Base-by-base conservation (phyloP, 2,113 vertebrate species). In the Suncus etruscus region DNA sequence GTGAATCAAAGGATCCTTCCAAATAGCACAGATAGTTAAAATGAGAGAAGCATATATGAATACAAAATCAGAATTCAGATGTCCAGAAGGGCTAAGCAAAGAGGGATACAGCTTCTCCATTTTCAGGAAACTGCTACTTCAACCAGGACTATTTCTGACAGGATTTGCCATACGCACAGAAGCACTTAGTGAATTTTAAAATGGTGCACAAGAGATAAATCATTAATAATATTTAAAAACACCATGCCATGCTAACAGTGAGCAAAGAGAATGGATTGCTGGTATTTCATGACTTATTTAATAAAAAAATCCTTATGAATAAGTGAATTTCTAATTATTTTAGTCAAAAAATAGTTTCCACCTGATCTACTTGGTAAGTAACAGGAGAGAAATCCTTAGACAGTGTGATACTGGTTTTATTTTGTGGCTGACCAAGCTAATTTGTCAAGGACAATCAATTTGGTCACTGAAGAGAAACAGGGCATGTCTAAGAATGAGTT, bases 391-490 rank as follows among this genome's bases (percentile, higher is more conserved):
- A 91, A 66, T 90, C 48, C 50, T 73, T 58, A 93, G 86, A 83
- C 63, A 39, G 8, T 24, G 3, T 54, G n/a, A 82, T 84, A 15
- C 75, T 88, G 8, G n/a, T 1, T 68, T 31, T 92, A 69, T 90
- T 95, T 94, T 94, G 87, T 94, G 58, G 83, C 77, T 94, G 86
- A 93, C 86, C 69, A 92, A 45, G 74, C 22, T 95, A 94, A 96
- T 94, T 95, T 95, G 83, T 92, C 83, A 93, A 93, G 83, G 79
- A 74, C 86, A 94, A 88, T 95, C 78, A 85, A 78, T 89, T 65
- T 87, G 79, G 70, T 68, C 83, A 81, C 92, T 90, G 90, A 83
- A 92, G 88, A 95, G 80, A 96, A 93, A 88, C 76, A 80, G 58
- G 90, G 22, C 63, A 94, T 81, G 80, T 88, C 83, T 90, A 86